Conservation (phyloP, 1,140 invertebrate species). For the Nomia melanderi region DNA sequence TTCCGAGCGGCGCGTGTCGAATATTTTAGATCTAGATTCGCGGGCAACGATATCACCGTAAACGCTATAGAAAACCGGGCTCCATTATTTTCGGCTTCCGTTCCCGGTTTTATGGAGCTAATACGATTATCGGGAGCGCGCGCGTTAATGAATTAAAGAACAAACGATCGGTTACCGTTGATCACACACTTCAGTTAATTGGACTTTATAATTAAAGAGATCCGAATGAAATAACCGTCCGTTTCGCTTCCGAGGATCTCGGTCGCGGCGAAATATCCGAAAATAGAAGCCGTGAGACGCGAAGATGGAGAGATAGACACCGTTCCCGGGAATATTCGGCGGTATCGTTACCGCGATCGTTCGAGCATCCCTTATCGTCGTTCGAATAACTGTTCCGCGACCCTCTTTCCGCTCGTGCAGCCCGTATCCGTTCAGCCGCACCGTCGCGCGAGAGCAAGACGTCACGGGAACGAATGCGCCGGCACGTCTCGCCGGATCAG, state of each 20-base stretch:
- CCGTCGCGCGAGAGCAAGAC: neutral
- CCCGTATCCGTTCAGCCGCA: neutral
- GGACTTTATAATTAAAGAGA: neutral
- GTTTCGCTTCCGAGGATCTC: too few species aligned
- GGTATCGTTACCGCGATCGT: neutral
- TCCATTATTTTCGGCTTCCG: neutral
- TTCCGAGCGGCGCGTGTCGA: neutral
- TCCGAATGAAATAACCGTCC: too few species aligned
- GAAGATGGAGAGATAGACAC: neutral
- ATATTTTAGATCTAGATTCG: slow-evolving; percentile 3
- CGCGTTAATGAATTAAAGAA: neutral
- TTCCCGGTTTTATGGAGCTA: neutral
- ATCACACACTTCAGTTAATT: neutral
- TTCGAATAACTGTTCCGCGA: neutral
- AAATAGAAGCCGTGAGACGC: neutral
- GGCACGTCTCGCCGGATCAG: neutral
- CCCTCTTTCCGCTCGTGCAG: neutral
- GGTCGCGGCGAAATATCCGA: neutral
- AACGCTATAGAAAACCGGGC: neutral
- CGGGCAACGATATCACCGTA: neutral
- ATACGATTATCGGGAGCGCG: neutral
- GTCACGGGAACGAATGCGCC: neutral
- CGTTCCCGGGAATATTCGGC: neutral
- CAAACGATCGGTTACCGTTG: too few species aligned
- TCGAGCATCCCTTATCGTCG: neutral